phyloP scores from a whole-genome alignment of 2,888 invertebrate genomes.

The Encarsia formosa region DNA sequence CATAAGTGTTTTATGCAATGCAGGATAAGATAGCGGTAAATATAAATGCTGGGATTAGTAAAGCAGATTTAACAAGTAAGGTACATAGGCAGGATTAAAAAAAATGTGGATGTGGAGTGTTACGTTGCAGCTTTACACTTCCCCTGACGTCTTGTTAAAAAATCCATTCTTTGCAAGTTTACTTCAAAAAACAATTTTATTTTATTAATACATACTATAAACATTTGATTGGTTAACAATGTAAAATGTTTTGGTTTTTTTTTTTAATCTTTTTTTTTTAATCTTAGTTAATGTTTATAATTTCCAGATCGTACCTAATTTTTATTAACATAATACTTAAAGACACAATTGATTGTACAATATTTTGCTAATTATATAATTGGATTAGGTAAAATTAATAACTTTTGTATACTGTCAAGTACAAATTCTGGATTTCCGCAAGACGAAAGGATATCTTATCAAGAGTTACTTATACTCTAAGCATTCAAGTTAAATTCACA shows the following conservation, averaged over 20 bases:
- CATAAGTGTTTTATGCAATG: background rate
- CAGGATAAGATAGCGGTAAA: too few species aligned
- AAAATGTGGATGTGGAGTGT: background rate
- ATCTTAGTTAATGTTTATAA: background rate
- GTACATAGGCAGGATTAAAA: slow-evolving; percentile 5
- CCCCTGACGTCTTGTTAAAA: slow-evolving; percentile 24
- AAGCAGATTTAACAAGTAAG: slow-evolving; percentile 10
- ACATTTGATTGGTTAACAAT: slow-evolving; percentile 23
- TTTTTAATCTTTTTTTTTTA: background rate
- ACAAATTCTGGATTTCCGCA: slow-evolving; percentile 24
- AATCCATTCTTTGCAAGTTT: slow-evolving; percentile 19
- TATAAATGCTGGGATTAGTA: slow-evolving; percentile 12
- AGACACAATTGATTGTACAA: background rate
- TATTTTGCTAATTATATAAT: slow-evolving; percentile 6
- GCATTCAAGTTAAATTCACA: background rate
- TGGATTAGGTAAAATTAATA: background rate
- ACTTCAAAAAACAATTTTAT: slow-evolving; percentile 19
- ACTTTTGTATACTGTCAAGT: background rate
- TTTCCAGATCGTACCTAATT: background rate
- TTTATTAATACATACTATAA: slow-evolving; percentile 23
- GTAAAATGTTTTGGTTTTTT: slow-evolving; percentile 7
- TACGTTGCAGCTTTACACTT: slow-evolving; percentile 9
- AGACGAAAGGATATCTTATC: slow-evolving; percentile 20
- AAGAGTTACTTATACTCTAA: slow-evolving; percentile 3
- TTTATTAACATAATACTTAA: slow-evolving; percentile 1